phyloP scores from a whole-genome alignment of 2,797 vertebrate genomes.

The Enteromius paludinosus region DNA sequence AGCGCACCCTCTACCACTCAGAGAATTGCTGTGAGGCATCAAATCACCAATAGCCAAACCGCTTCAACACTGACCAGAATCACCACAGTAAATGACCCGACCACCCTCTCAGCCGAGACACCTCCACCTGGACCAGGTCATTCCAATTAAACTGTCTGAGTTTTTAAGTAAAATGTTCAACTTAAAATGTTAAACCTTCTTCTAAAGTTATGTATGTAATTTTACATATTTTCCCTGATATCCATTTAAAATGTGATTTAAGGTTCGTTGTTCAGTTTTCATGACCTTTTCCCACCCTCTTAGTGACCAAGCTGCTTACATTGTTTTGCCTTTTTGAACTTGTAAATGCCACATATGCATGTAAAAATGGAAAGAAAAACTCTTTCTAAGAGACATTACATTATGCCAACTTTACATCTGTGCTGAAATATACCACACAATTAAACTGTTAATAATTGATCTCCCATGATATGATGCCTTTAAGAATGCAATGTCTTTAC shows the following conservation, averaged over 20 bases:
- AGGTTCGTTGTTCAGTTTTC: neutral
- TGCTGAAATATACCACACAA: neutral
- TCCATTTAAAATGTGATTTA: neutral
- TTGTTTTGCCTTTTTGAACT: neutral
- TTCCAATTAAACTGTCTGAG: neutral
- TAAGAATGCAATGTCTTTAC: neutral
- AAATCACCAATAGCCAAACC: constrained; percentile 58
- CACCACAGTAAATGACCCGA: constrained; percentile 46
- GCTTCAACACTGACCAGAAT: constrained; percentile 46
- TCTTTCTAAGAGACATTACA: neutral
- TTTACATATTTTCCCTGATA: neutral
- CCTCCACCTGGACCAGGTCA: constrained; percentile 62
- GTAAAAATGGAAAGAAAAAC: neutral
- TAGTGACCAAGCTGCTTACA: neutral
- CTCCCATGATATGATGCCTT: neutral
- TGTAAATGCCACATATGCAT: neutral
- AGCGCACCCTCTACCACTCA: constrained; percentile 56
- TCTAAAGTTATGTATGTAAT: neutral
- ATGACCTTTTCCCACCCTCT: neutral
- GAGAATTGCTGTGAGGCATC: constrained; percentile 58
- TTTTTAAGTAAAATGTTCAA: neutral
- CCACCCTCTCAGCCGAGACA: constrained; percentile 35
- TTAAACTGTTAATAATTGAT: neutral
- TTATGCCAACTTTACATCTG: neutral
- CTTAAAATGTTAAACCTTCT: neutral